A percentile compares a stretch with the other conserved stretches of the same genome.
phyloP scores from a whole-genome alignment of 2,113 vertebrate genomes.

The Acinonyx jubatus region DNA sequence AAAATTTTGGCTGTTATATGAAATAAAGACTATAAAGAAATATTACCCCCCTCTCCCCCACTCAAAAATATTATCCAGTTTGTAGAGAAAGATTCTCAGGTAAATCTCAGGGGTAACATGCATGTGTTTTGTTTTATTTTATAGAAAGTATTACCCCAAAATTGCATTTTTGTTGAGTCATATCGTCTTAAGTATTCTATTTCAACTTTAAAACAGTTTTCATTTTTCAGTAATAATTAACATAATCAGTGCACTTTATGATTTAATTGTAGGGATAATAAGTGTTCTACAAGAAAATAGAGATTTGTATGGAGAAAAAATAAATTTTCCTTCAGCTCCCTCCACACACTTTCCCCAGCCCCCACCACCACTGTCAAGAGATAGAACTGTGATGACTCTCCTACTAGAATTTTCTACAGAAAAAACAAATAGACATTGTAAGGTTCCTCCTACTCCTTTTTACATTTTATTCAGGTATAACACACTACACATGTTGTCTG shows the following conservation, averaged over 20 bases:
- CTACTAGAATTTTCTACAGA: neutral
- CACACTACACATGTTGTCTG: neutral
- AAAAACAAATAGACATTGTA: neutral
- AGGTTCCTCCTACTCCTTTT: neutral
- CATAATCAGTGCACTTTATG: neutral
- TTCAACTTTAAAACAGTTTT: neutral
- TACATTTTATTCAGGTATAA: neutral
- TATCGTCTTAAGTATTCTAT: neutral
- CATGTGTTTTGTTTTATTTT: neutral
- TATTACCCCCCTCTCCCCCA: neutral
- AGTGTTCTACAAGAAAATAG: neutral
- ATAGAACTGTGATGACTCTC: neutral
- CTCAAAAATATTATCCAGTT: neutral
- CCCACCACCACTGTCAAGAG: fast-evolving
- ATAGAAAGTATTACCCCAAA: neutral
- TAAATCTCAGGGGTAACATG: neutral
- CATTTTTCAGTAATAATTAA: neutral
- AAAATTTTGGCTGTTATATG: neutral
- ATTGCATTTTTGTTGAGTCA: neutral
- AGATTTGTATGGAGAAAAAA: neutral
- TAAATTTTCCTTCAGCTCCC: neutral
- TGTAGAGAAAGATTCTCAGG: neutral
- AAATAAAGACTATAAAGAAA: neutral
- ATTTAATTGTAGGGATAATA: neutral
- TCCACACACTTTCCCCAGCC: neutral